phyloP scores from a whole-genome alignment of 2,888 invertebrate species.

The Lepidochitona cinerea region DNA sequence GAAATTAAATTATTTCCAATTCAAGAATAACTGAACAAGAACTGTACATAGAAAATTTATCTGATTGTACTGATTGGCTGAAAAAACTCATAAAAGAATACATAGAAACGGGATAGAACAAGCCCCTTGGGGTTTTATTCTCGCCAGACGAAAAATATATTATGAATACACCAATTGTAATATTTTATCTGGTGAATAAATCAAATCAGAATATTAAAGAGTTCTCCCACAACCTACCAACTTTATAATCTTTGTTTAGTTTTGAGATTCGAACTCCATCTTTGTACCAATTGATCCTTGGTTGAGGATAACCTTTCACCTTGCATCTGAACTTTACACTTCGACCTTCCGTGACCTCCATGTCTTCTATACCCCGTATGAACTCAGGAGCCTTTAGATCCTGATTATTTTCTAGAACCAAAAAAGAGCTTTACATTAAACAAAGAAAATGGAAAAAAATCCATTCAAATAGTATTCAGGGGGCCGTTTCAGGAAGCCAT shows the following conservation, averaged over 20 bases:
- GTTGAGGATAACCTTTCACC: conserved; percentile 93
- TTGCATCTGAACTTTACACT: conserved; percentile 85
- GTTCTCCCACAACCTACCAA: conserved; percentile 43
- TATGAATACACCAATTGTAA: not conserved
- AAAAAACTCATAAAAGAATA: too few relatives aligned
- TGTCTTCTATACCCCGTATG: conserved; percentile 81
- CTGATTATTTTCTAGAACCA: conserved; percentile 55
- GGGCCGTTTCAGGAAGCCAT: too few relatives aligned
- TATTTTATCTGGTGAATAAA: not conserved
- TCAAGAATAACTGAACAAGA: too few relatives aligned
- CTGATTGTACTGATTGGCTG: too few relatives aligned
- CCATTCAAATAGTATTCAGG: too few relatives aligned
- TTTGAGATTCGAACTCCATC: conserved; percentile 77
- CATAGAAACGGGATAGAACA: too few relatives aligned
- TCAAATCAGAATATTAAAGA: not conserved
- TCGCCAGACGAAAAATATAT: too few relatives aligned
- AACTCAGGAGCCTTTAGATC: conserved; percentile 85
- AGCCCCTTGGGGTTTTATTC: too few relatives aligned
- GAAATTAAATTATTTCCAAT: too few relatives aligned
- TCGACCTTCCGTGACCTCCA: conserved; percentile 90
- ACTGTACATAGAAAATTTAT: too few relatives aligned
- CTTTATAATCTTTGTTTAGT: conserved; percentile 43
- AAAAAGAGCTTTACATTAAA: too few relatives aligned
- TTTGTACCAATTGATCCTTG: conserved; percentile 91
- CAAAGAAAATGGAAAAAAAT: too few relatives aligned